Evolutionary conservation across 2,113 vertebrate genomes (phyloP).

Genomic region (Bos javanicus): DNA sequence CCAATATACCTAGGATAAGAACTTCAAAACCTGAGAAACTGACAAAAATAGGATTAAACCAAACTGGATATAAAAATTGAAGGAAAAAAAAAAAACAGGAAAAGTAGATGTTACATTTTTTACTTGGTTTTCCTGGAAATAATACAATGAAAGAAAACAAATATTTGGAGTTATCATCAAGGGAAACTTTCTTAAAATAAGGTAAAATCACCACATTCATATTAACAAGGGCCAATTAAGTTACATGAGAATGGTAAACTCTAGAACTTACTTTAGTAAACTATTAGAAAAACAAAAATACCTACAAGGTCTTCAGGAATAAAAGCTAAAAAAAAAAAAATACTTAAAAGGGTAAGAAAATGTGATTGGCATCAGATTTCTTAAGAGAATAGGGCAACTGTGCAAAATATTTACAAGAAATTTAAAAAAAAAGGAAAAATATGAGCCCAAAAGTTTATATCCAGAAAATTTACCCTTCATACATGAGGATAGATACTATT

Average conservation of each 20-base stretch:
- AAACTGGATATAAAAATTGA: background rate
- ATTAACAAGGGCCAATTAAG: background rate
- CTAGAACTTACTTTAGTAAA: background rate
- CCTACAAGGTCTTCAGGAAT: background rate
- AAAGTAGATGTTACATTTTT: background rate
- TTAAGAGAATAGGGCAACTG: background rate
- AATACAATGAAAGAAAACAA: background rate
- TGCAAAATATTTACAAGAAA: background rate
- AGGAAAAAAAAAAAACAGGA: background rate
- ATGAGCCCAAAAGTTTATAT: background rate
- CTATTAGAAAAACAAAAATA: background rate
- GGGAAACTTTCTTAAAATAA: background rate
- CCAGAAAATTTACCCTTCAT: background rate
- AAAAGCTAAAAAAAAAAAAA: background rate
- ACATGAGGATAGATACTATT: background rate
- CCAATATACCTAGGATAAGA: background rate
- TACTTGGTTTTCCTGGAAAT: background rate
- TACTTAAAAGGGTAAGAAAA: background rate
- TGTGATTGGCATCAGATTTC: background rate
- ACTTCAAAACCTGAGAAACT: background rate
- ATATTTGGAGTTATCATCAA: background rate
- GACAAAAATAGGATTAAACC: background rate
- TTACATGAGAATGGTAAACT: background rate
- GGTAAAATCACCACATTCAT: background rate
- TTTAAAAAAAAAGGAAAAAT: background rate